Evolutionary conservation across 2,113 vertebrate genomes (phyloP).

Genomic region (Lamprotornis superbus): DNA sequence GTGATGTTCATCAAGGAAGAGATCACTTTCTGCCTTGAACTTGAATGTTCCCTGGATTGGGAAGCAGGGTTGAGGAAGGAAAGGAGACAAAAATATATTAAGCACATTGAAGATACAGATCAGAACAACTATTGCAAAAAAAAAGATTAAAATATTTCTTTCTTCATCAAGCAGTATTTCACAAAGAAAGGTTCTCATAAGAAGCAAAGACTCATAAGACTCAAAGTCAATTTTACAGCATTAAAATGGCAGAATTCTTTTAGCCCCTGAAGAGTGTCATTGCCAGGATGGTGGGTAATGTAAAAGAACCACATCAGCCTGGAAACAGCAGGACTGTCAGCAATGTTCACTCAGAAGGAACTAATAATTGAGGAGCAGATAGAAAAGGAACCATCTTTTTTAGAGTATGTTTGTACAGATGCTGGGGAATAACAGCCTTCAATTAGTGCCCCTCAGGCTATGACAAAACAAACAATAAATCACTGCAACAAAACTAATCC

Average conservation of each 20-base stretch:
- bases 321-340: slow-evolving; percentile 8
- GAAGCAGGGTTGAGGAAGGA: background rate
- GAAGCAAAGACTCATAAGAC: background rate
- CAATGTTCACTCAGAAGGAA: slow-evolving; percentile 39
- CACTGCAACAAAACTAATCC: slow-evolving; percentile 11
- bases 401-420: slow-evolving; percentile 4
- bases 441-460: slow-evolving; percentile 8
- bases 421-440: background rate
- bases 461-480: slow-evolving; percentile 30
- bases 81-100: background rate
- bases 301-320: background rate
- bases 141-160: background rate
- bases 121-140: background rate
- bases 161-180: background rate
- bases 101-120: background rate
- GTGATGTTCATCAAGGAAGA: slow-evolving; percentile 94
- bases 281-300: background rate
- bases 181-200: background rate
- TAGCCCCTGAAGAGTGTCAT: background rate
- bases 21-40: slow-evolving; percentile 95
- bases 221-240: background rate
- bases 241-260: background rate
- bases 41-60: slow-evolving; percentile 89
- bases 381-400: slow-evolving; percentile 22
- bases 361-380: slow-evolving; percentile 5